Percentiles rank a stretch among this genome's conserved stretches.
phyloP scores from a whole-genome alignment of 2,113 vertebrate species.

The Oreotragus oreotragus region DNA sequence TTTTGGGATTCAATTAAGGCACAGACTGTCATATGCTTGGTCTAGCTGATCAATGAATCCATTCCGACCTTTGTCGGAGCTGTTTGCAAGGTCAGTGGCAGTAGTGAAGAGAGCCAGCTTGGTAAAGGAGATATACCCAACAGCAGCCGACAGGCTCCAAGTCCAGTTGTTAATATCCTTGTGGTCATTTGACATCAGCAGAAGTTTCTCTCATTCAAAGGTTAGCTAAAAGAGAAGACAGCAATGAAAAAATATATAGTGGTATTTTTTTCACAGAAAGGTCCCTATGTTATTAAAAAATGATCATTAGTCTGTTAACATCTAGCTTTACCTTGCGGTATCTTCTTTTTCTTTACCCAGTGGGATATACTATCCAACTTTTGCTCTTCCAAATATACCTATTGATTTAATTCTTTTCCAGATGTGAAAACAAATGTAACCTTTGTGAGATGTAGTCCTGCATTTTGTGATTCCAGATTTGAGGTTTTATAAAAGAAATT shows the following conservation, averaged over 20 bases:
- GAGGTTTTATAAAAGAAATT: conserved; percentile 7
- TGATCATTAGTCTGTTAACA: conserved; percentile 75
- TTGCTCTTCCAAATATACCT: conserved; percentile 64
- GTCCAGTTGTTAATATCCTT: conserved; percentile 90
- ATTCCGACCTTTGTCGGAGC: conserved; percentile 88
- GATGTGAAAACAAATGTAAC: conserved; percentile 58
- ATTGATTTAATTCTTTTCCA: conserved; percentile 59
- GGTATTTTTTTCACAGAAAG: conserved; percentile 51
- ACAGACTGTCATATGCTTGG: conserved; percentile 90
- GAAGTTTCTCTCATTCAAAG: conserved; percentile 89
- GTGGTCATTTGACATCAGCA: conserved; percentile 92
- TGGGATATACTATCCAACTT: conserved; percentile 50
- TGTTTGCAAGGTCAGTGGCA: conserved; percentile 87
- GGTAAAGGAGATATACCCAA: conserved; percentile 80
- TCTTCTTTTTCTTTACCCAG: conserved; percentile 41
- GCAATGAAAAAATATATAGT: conserved; percentile 35
- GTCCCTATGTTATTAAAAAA: conserved; percentile 72
- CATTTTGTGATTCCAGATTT: conserved; percentile 38
- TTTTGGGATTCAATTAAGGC: conserved; percentile 93
- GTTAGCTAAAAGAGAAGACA: conserved; percentile 83
- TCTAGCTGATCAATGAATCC: conserved; percentile 91
- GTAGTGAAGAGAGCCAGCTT: conserved; percentile 75
- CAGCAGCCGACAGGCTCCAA: conserved; percentile 83
- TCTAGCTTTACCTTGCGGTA: conserved; percentile 49
- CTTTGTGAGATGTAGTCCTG: conserved; percentile 22